Conservation (phyloP, 1,140 invertebrate species). For the Pogonomyrmex californicus region DNA sequence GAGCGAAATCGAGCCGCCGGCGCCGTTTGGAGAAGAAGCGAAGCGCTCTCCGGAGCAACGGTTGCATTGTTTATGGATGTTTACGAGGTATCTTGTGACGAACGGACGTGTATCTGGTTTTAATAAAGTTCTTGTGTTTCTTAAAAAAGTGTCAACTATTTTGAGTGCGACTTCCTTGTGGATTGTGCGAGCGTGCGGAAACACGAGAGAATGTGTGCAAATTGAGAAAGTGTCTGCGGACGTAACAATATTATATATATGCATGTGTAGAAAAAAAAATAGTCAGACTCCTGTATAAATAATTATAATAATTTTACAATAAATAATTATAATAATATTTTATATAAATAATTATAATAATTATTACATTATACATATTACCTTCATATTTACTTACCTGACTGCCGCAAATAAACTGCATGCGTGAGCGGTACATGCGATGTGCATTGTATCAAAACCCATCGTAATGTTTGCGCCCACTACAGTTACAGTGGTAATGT, state of each 20-base stretch:
- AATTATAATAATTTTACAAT: neutral
- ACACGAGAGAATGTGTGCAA: no score
- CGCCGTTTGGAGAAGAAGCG: no score
- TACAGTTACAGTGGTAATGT: neutral
- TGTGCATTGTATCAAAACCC: conserved; percentile 6
- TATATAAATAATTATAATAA: neutral
- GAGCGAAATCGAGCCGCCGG: no score
- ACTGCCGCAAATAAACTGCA: conserved; percentile 39
- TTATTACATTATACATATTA: neutral
- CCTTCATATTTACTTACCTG: neutral
- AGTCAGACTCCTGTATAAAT: neutral
- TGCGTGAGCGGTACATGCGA: conserved; percentile 17
- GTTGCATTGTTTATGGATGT: no score
- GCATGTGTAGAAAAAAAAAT: neutral
- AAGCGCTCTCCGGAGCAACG: no score
- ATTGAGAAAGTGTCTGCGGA: no score
- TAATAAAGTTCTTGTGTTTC: no score
- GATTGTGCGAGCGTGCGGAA: no score
- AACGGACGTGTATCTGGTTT: no score
- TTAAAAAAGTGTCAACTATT: no score
- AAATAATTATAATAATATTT: neutral
- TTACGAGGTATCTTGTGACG: no score
- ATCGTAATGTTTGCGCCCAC: neutral
- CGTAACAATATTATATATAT: neutral
- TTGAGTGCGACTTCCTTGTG: no score